phyloP scores from a whole-genome alignment of 2,113 vertebrate species.

The Ceyx margarethae region DNA sequence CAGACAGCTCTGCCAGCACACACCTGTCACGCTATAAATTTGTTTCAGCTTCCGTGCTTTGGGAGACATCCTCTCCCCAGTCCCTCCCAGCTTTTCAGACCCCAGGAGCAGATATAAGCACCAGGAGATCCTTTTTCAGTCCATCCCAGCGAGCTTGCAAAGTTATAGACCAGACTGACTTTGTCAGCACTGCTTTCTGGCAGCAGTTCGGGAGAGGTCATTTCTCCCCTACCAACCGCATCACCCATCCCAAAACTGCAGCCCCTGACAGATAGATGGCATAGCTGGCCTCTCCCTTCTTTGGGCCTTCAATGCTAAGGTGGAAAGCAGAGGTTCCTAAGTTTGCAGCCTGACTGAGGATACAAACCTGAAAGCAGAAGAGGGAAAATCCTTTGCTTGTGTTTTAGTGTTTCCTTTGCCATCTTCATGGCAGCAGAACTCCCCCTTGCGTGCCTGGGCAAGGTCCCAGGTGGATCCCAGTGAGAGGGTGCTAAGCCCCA shows the following conservation, averaged over 20 bases:
- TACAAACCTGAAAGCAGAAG: background rate
- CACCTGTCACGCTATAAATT: background rate
- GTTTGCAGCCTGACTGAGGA: background rate
- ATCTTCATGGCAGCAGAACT: background rate
- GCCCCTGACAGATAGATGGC: background rate
- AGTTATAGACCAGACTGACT: background rate
- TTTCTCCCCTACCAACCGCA: background rate
- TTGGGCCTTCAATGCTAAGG: background rate
- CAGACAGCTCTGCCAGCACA: rapidly evolving
- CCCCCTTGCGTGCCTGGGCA: background rate
- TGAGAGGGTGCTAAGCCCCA: background rate
- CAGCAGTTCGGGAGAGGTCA: background rate
- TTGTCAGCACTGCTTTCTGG: background rate
- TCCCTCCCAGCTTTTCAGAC: background rate
- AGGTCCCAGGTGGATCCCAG: background rate
- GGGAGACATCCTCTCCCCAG: background rate
- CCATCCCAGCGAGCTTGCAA: background rate
- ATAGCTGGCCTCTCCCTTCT: background rate
- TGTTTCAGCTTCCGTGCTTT: background rate
- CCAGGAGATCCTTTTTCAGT: background rate
- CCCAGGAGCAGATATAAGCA: background rate
- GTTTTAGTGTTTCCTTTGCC: background rate
- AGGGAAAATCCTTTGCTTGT: rapidly evolving
- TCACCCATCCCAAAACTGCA: background rate
- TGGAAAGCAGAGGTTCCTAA: background rate